phyloP scores from a whole-genome alignment of 2,113 vertebrate species.

The Ibidorhyncha struthersii region DNA sequence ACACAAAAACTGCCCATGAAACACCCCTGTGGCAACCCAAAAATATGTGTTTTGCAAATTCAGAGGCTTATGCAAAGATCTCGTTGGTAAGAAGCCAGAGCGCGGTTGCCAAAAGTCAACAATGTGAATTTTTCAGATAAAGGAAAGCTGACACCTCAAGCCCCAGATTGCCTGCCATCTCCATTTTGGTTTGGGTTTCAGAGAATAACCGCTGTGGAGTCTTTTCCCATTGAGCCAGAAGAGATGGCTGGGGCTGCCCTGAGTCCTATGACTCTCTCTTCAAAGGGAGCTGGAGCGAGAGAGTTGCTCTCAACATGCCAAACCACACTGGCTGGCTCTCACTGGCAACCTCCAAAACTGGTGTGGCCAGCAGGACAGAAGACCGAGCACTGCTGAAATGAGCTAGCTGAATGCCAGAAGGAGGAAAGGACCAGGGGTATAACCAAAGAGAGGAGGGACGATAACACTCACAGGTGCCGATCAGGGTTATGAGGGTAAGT shows the following conservation, averaged over 20 bases:
- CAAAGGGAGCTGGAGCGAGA: neutral
- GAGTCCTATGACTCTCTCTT: neutral
- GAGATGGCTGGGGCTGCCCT: neutral
- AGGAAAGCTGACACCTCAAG: conserved; percentile 16
- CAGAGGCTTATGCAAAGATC: conserved; percentile 8
- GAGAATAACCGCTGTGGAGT: neutral
- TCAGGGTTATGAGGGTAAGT: neutral
- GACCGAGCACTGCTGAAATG: neutral
- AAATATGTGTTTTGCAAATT: neutral
- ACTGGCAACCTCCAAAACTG: neutral
- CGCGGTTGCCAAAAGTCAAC: conserved; percentile 1
- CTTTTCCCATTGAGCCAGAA: neutral
- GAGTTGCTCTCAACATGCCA: neutral
- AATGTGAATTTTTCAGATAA: conserved; percentile 37
- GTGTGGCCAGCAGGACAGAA: neutral
- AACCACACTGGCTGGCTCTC: neutral
- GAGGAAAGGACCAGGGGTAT: neutral
- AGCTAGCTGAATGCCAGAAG: neutral
- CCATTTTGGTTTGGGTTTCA: neutral
- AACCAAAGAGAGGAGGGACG: neutral
- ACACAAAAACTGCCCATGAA: neutral
- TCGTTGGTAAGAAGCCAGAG: neutral
- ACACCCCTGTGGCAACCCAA: neutral
- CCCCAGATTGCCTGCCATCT: neutral
- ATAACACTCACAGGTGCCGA: neutral